Conservation (phyloP, 2,113 vertebrate species). For the Plestiodon gilberti region DNA sequence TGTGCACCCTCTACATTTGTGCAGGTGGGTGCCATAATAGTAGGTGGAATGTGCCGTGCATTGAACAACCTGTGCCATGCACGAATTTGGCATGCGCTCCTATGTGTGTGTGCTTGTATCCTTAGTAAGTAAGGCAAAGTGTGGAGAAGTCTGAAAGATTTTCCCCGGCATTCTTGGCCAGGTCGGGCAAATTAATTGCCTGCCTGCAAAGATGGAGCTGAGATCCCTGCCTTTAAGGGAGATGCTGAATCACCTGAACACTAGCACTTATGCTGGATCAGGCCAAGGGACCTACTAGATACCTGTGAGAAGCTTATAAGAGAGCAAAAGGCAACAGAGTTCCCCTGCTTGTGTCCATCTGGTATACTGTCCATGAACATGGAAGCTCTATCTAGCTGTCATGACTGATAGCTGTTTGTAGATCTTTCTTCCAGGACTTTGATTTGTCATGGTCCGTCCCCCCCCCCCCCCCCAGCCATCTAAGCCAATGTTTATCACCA, state of each 20-base stretch:
- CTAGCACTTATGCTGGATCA: background rate
- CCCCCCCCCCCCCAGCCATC: too few species aligned
- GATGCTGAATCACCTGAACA: background rate
- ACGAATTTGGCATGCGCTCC: background rate
- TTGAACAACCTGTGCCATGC: background rate
- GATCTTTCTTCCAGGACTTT: background rate
- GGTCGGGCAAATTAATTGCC: background rate
- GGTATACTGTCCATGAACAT: background rate
- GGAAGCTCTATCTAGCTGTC: background rate
- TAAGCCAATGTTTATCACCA: too few species aligned
- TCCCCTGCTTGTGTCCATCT: background rate
- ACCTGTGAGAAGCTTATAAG: background rate
- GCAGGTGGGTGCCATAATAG: background rate
- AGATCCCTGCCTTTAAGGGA: background rate
- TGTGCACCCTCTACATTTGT: background rate
- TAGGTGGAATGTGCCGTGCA: background rate
- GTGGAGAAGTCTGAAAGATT: background rate
- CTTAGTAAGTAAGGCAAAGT: background rate
- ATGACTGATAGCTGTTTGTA: background rate
- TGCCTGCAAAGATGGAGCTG: too few species aligned
- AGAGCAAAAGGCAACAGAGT: background rate
- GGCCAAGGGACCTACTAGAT: background rate
- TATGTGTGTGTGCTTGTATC: background rate
- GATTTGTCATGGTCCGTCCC: background rate
- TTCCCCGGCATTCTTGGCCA: background rate